Percentiles rank a stretch among this genome's conserved stretches.
Evolutionary conservation across 2,797 vertebrate genomes (phyloP).

Genomic region (Poeciliopsis presidionis): DNA sequence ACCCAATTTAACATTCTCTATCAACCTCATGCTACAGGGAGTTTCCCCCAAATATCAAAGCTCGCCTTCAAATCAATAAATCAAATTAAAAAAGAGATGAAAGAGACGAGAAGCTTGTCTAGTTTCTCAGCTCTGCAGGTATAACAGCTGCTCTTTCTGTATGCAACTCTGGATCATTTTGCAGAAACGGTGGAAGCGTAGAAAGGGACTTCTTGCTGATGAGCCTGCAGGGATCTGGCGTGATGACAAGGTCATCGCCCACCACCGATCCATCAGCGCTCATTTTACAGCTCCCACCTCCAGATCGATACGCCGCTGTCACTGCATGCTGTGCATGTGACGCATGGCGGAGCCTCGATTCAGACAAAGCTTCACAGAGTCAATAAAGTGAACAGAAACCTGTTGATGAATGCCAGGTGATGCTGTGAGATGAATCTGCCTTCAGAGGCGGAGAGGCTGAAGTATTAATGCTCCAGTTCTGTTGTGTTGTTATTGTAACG

Average conservation of each 20-base stretch:
- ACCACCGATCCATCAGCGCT: constrained; percentile 67
- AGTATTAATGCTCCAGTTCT: background rate
- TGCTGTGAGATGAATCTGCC: constrained; percentile 34
- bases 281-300: constrained; percentile 61
- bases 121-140: background rate
- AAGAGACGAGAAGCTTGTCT: background rate
- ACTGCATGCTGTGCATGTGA: constrained; percentile 21
- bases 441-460: constrained; percentile 14
- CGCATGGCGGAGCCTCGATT: constrained; percentile 29
- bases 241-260: constrained; percentile 59
- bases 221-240: constrained; percentile 22
- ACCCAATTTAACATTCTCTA: background rate
- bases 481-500: background rate
- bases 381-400: constrained; percentile 47
- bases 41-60: background rate
- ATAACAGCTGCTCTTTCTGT: background rate
- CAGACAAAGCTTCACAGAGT: constrained; percentile 45
- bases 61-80: background rate
- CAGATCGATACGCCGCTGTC: constrained; percentile 63
- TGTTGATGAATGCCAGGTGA: constrained; percentile 36
- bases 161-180: background rate
- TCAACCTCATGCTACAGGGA: background rate
- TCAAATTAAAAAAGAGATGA: constrained; percentile 2
- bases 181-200: constrained; percentile 25
- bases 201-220: constrained; percentile 45